Percentiles rank a stretch among this genome's conserved stretches.
Conservation (phyloP, 23 tunicate species). For the Clavelina lepadiformis region DNA sequence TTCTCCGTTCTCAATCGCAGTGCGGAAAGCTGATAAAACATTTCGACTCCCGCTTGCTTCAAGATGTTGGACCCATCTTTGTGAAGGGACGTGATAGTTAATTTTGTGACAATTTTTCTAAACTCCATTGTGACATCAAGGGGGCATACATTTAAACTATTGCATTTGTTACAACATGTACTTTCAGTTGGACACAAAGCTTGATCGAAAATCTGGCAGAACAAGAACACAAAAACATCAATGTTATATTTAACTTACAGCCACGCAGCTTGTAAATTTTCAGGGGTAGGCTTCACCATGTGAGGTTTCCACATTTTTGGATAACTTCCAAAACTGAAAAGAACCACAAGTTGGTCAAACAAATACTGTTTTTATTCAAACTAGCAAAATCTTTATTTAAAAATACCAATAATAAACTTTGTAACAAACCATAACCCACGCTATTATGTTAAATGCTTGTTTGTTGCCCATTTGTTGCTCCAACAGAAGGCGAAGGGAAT, state of each 20-base stretch:
- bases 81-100: background rate
- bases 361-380: background rate
- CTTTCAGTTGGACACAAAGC: too few relatives aligned
- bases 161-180: too few relatives aligned
- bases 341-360: background rate
- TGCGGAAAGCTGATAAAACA: conserved; percentile 63
- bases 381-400: background rate
- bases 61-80: conserved; percentile 70
- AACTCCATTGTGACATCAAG: background rate
- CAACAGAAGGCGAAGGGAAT: conserved; percentile 59
- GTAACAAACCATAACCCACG: conserved; percentile 29
- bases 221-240: too few relatives aligned
- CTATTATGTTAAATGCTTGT: conserved; percentile 90
- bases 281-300: conserved; percentile 88
- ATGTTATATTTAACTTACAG: conserved; percentile 44
- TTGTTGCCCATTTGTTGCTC: conserved; percentile 89
- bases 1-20: conserved; percentile 70
- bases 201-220: too few relatives aligned
- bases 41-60: conserved; percentile 79
- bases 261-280: conserved; percentile 91
- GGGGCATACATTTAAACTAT: too few relatives aligned
- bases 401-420: background rate
- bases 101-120: background rate
- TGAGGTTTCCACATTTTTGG: conserved; percentile 96
- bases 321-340: conserved; percentile 64